phyloP scores from a whole-genome alignment of 2,113 vertebrate genomes.

The Anseranas semipalmata region DNA sequence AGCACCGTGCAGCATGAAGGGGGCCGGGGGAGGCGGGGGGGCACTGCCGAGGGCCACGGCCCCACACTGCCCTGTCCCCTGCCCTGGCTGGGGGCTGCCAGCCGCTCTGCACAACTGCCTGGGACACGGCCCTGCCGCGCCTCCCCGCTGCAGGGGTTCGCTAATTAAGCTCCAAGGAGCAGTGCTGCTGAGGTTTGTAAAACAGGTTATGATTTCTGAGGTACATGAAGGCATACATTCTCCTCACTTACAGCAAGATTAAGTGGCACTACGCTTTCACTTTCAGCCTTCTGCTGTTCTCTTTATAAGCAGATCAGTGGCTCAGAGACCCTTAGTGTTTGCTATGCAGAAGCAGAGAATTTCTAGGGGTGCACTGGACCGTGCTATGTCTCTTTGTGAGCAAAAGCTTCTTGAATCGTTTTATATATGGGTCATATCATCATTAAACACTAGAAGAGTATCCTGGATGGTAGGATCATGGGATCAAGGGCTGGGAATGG shows the following conservation, averaged over 20 bases:
- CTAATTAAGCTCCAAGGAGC: neutral
- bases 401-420: neutral
- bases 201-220: neutral
- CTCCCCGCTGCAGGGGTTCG: neutral
- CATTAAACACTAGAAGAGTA: neutral
- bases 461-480: neutral
- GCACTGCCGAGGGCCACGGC: neutral
- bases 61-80: neutral
- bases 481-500: neutral
- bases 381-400: neutral
- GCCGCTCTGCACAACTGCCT: neutral
- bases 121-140: neutral
- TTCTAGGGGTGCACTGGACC: neutral
- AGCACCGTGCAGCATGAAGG: rapidly evolving
- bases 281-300: neutral
- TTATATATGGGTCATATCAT: neutral
- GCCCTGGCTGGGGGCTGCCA: neutral
- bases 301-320: neutral
- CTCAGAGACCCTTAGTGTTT: neutral
- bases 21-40: rapidly evolving
- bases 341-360: neutral
- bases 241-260: neutral
- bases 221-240: too few species aligned
- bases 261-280: rapidly evolving
- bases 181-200: neutral